Conservation (phyloP, 2,797 vertebrate genomes). For the Paguma larvata region DNA sequence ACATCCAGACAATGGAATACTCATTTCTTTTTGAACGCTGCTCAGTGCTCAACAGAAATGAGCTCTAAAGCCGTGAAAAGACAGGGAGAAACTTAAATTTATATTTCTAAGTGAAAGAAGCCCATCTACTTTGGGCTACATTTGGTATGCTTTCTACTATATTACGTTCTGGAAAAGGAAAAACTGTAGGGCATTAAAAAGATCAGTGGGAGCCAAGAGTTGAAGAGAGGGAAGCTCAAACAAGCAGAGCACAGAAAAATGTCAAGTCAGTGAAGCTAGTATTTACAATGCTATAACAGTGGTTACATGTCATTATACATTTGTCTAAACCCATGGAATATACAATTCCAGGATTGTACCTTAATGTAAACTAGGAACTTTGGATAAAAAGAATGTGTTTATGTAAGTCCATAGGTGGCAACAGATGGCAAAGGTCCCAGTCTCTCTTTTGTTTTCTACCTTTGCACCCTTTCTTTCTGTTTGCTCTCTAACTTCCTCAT, state of each 20-base stretch:
- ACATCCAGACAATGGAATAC: neutral
- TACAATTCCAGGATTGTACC: neutral
- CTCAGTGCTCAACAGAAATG: neutral
- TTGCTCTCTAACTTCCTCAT: neutral
- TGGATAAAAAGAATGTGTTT: neutral
- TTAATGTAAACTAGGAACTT: neutral
- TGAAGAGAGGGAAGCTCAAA: neutral
- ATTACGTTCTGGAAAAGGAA: neutral
- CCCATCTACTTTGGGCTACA: neutral
- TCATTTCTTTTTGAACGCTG: too few species aligned
- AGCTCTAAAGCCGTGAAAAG: neutral
- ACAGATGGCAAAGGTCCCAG: neutral
- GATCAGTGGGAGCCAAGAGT: neutral
- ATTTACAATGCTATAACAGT: neutral
- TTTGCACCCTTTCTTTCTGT: neutral
- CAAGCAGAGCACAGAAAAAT: neutral
- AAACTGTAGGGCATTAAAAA: neutral
- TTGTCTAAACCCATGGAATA: neutral
- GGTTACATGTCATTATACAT: neutral
- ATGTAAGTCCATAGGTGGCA: neutral
- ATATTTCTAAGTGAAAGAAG: neutral
- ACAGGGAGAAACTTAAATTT: neutral
- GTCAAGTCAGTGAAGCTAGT: neutral
- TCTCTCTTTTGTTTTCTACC: neutral
- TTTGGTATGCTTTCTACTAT: neutral